Evolutionary conservation across 2,113 vertebrate genomes (phyloP).

Genomic region (Megaceryle torquata): DNA sequence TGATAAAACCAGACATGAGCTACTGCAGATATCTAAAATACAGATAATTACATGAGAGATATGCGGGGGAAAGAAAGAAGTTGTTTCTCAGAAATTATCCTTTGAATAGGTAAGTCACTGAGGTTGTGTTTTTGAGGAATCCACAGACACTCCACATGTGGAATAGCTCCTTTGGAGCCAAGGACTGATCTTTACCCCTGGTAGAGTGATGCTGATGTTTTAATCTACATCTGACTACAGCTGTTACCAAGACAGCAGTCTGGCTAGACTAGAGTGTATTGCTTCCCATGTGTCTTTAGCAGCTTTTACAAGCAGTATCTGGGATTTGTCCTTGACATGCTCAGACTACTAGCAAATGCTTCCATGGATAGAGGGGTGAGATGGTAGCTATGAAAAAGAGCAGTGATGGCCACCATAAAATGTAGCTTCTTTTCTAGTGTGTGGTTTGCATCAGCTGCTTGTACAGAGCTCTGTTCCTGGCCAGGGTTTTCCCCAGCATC

Average conservation of each 20-base stretch:
- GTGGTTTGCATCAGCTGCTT: not conserved
- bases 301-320: not conserved
- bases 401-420: not conserved
- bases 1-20: not conserved
- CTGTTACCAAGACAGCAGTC: not conserved
- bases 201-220: not conserved
- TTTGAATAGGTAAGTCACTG: not conserved
- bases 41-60: not conserved
- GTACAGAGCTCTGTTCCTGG: not conserved
- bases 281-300: not conserved
- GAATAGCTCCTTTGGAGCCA: not conserved
- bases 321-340: not conserved
- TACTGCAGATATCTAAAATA: not conserved
- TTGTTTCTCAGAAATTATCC: slow-evolving; percentile 2
- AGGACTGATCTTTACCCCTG: not conserved
- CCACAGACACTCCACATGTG: not conserved
- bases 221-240: slow-evolving; percentile 50
- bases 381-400: not conserved
- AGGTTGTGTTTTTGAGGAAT: not conserved
- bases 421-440: not conserved
- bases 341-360: not conserved
- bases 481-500: not conserved
- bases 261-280: not conserved
- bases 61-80: not conserved
- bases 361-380: not conserved